Evolutionary conservation across 2,888 invertebrate genomes (phyloP).

Genomic region (Pristionchus mayeri): DNA sequence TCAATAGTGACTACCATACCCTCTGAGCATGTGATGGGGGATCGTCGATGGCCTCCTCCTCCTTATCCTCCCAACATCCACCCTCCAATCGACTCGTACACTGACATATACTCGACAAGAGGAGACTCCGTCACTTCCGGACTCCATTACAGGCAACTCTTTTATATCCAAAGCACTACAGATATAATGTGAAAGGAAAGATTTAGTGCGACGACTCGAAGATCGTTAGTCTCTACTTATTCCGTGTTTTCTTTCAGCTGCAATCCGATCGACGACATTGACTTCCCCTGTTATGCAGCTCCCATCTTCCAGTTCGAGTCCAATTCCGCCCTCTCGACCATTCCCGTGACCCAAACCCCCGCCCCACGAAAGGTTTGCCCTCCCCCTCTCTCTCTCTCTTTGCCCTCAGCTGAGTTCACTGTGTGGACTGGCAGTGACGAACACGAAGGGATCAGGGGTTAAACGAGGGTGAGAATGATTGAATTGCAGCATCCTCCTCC

Average conservation of each 20-base stretch:
- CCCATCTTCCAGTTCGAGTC: slow-evolving; percentile 49
- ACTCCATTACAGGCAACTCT: slow-evolving; percentile 12
- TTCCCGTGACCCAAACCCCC: neutral
- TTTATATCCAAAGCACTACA: no score
- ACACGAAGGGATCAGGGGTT: no score
- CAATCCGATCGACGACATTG: slow-evolving; percentile 29
- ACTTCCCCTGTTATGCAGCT: slow-evolving; percentile 51
- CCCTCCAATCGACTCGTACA: neutral
- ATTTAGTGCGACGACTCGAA: no score
- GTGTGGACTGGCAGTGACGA: no score
- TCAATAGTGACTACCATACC: neutral
- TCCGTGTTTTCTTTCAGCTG: neutral
- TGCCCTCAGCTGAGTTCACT: no score
- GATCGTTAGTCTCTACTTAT: neutral
- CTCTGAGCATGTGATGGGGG: slow-evolving; percentile 27
- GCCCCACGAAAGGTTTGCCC: neutral
- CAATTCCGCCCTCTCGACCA: slow-evolving; percentile 20
- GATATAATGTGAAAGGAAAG: neutral
- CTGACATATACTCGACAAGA: neutral
- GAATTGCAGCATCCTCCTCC: slow-evolving; percentile 20
- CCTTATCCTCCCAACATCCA: slow-evolving; percentile 2
- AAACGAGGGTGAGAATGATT: no score
- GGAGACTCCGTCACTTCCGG: neutral
- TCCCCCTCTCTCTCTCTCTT: no score
- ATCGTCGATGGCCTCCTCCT: slow-evolving; percentile 32